These are phyloP conservation scores for Campodea augens DNA, from an alignment of 1,140 invertebrate genomes.

Conservation along the genomic window DNA sequence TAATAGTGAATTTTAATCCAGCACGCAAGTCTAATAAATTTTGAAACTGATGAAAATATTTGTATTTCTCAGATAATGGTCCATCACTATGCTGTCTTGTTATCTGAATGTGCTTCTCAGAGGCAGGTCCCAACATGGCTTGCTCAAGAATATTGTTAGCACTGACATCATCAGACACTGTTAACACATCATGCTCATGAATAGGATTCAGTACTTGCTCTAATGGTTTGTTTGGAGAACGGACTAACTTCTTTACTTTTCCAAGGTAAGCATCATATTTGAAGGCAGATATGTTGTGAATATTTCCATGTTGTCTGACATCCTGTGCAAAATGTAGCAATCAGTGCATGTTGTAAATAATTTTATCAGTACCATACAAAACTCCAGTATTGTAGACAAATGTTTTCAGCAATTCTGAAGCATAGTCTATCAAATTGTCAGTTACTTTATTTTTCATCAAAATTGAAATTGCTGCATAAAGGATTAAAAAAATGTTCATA, in stretches of 20 bases:
- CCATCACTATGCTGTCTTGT: no score
- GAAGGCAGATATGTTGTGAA: constrained; percentile 21
- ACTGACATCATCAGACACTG: no score
- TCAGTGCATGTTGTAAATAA: constrained; percentile 24
- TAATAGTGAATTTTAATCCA: no score
- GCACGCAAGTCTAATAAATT: no score
- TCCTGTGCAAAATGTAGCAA: constrained; percentile 22
- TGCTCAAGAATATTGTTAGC: no score
- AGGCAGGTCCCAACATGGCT: no score
- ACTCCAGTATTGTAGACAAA: constrained; percentile 18
- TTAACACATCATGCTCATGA: no score
- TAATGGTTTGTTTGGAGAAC: no score
- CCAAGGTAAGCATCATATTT: constrained; percentile 21
- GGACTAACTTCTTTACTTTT: not conserved
- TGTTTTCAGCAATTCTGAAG: constrained; percentile 15
- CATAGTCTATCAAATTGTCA: constrained; percentile 10
- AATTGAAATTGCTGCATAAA: constrained; percentile 14
- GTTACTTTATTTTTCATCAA: not conserved
- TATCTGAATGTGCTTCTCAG: no score
- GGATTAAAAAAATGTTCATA: constrained; percentile 10
- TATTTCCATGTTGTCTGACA: constrained; percentile 16
- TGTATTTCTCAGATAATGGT: no score
- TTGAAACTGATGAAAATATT: no score
- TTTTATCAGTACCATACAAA: constrained; percentile 18
- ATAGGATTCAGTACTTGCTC: no score